Percentiles rank a stretch among this genome's conserved stretches.
Evolutionary conservation across 2,113 vertebrate genomes (phyloP).

Genomic region (Marmota monax): DNA sequence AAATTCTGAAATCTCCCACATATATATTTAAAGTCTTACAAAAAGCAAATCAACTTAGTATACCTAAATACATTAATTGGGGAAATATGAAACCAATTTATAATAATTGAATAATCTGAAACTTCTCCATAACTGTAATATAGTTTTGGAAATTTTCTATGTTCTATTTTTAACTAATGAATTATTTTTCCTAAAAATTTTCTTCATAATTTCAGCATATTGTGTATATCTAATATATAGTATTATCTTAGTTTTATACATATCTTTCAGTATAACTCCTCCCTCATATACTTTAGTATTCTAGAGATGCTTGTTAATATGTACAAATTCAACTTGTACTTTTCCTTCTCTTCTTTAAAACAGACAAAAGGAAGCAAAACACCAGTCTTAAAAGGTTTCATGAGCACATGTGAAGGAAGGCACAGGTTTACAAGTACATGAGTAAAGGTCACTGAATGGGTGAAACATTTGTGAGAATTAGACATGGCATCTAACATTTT

Average conservation of each 20-base stretch:
- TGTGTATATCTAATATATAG: background rate
- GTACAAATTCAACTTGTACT: background rate
- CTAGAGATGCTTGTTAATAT: background rate
- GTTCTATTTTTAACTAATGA: background rate
- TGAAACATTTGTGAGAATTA: constrained; percentile 53
- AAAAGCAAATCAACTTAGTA: background rate
- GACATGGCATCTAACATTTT: constrained; percentile 56
- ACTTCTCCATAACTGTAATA: background rate
- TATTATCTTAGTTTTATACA: background rate
- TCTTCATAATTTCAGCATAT: background rate
- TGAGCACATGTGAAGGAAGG: background rate
- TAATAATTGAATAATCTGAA: background rate
- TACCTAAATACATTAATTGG: background rate
- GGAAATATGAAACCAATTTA: background rate
- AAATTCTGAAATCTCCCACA: background rate
- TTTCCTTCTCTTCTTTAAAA: constrained; percentile 38
- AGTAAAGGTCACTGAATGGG: constrained; percentile 45
- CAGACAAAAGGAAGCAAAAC: background rate
- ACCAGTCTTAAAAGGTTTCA: background rate
- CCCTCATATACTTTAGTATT: background rate
- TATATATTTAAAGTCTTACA: background rate
- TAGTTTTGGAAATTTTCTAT: background rate
- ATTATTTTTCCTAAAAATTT: background rate
- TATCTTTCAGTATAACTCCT: background rate
- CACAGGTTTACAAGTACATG: background rate